Evolutionary conservation across 2,888 invertebrate species (phyloP).

Genomic region (Lasioglossum lativentre): DNA sequence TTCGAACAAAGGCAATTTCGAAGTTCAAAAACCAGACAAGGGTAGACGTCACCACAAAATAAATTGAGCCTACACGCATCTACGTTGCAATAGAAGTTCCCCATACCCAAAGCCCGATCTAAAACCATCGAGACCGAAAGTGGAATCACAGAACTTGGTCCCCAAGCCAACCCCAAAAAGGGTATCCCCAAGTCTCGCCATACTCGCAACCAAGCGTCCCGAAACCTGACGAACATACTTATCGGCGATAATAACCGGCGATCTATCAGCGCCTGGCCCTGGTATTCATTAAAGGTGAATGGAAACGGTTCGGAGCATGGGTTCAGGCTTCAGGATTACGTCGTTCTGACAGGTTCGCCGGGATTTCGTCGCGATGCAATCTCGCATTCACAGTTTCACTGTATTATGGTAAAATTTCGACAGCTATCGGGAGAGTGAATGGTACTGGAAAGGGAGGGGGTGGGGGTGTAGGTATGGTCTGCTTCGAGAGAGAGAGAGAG

Average conservation of each 20-base stretch:
- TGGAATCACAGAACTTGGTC: neutral
- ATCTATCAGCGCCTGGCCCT: slow-evolving; percentile 28
- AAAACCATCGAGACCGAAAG: neutral
- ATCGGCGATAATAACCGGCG: slow-evolving; percentile 43
- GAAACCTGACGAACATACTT: slow-evolving; percentile 2
- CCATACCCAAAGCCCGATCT: neutral
- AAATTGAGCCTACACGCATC: neutral
- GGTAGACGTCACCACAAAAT: neutral
- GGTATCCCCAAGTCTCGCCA: slow-evolving; percentile 10
- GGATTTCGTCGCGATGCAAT: slow-evolving; percentile 25
- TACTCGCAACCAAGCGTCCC: slow-evolving; percentile 25
- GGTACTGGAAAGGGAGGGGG: neutral
- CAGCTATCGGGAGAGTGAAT: slow-evolving; percentile 36
- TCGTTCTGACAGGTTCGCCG: slow-evolving; percentile 21
- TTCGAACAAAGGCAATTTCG: neutral
- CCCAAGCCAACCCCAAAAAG: neutral
- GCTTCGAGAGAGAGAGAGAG: slow-evolving; percentile 18
- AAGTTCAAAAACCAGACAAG: neutral
- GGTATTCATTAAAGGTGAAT: slow-evolving; percentile 45
- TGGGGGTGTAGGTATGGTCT: neutral
- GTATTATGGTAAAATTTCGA: slow-evolving; percentile 65
- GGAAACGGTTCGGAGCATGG: neutral
- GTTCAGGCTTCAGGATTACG: slow-evolving; percentile 29
- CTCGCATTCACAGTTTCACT: slow-evolving; percentile 24
- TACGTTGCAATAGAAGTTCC: neutral